These are phyloP conservation scores for Myopa tessellatipennis DNA, from an alignment of 2,888 invertebrate species.

Conservation along the genomic window DNA sequence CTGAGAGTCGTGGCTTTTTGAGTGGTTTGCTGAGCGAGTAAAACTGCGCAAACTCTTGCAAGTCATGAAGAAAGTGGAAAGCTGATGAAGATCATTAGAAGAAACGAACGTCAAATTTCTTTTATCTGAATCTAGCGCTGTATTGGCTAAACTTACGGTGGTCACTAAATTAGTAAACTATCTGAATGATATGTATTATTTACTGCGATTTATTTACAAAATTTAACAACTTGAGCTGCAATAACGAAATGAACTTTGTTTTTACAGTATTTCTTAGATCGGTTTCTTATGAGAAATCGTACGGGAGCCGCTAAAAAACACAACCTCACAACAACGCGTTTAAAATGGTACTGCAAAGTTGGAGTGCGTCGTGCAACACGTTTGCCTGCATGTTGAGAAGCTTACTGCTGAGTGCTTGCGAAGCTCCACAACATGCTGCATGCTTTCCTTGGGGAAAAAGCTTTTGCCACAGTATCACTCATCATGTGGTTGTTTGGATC, in stretches of 20 bases:
- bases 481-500: too few relatives aligned
- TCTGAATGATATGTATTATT: background rate
- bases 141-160: too few relatives aligned
- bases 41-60: too few relatives aligned
- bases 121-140: too few relatives aligned
- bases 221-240: background rate
- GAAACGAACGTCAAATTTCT: too few relatives aligned
- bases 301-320: background rate
- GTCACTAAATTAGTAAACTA: too few relatives aligned
- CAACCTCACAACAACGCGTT: conserved; percentile 22
- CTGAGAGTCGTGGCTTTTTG: background rate
- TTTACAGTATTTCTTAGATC: background rate
- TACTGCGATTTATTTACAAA: conserved; percentile 11
- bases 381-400: background rate
- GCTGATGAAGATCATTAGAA: too few relatives aligned
- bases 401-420: background rate
- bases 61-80: too few relatives aligned
- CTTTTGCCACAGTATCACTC: too few relatives aligned
- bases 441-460: too few relatives aligned
- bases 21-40: background rate
- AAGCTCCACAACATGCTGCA: too few relatives aligned
- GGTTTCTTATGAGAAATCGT: background rate
- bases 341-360: conserved; percentile 8
- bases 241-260: background rate
- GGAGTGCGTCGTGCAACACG: background rate